Evolutionary conservation across 2,888 invertebrate genomes (phyloP).

Genomic region (Cephonodes hylas): DNA sequence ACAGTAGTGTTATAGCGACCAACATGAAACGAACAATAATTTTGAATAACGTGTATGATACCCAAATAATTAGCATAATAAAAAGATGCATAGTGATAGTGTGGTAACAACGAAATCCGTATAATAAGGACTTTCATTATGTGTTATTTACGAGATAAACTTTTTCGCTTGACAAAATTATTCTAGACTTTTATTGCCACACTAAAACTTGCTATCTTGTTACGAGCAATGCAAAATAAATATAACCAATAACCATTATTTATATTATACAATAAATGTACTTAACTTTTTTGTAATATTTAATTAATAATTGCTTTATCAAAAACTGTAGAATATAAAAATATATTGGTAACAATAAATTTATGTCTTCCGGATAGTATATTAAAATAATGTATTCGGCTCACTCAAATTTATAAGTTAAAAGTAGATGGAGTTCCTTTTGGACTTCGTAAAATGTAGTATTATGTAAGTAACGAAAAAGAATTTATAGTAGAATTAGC

Average conservation of each 20-base stretch:
- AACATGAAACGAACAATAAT: constrained; percentile 33
- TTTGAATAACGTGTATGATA: neutral
- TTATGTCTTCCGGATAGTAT: constrained; percentile 78
- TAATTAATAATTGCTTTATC: constrained; percentile 6
- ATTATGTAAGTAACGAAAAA: constrained; percentile 59
- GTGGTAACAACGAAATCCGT: constrained; percentile 8
- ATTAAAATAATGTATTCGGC: constrained; percentile 65
- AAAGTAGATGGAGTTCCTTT: constrained; percentile 58
- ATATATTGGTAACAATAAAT: constrained; percentile 64
- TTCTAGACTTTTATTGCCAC: neutral
- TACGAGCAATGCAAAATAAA: neutral
- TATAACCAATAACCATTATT: neutral
- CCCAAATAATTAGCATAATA: neutral
- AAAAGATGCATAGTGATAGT: constrained; percentile 1
- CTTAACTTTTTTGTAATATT: neutral
- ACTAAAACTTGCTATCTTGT: neutral
- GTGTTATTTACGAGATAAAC: neutral
- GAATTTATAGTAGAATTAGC: constrained; percentile 68
- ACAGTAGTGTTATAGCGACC: constrained; percentile 57
- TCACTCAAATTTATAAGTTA: constrained; percentile 60
- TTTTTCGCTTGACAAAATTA: neutral
- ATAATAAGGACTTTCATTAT: neutral
- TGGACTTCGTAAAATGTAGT: constrained; percentile 59
- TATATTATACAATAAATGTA: neutral
- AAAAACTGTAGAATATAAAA: constrained; percentile 45